Conservation (phyloP, 2,888 invertebrate genomes). For the Metacarcinus magister region DNA sequence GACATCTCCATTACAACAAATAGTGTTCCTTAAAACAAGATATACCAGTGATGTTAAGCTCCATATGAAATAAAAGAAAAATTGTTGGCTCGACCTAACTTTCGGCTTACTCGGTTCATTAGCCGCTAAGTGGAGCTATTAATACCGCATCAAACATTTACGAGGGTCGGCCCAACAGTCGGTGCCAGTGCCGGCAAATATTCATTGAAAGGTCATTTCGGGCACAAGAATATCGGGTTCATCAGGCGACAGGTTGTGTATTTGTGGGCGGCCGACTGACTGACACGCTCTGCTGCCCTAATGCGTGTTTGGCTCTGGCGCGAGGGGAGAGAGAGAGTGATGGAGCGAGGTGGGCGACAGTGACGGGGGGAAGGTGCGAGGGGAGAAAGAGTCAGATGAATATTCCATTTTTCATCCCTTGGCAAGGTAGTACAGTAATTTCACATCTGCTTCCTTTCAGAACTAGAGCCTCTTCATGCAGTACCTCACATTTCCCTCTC, state of each 20-base stretch:
- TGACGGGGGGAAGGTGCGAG: background rate
- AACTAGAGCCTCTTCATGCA: background rate
- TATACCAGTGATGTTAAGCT: background rate
- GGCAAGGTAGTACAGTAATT: background rate
- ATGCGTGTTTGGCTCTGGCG: conserved; percentile 51
- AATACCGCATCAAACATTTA: conserved; percentile 31
- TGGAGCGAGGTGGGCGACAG: background rate
- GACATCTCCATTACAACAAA: background rate
- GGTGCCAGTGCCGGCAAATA: background rate
- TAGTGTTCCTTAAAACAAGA: background rate
- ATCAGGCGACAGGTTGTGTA: conserved; percentile 29
- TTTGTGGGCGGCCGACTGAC: conserved; percentile 42
- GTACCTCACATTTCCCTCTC: background rate
- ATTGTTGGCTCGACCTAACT: background rate
- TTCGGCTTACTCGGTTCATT: background rate
- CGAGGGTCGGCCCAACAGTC: background rate
- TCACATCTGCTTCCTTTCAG: background rate
- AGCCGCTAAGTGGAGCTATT: conserved; percentile 42
- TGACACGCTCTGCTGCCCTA: conserved; percentile 10
- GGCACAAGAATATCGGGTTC: conserved; percentile 47
- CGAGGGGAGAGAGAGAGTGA: conserved; percentile 49
- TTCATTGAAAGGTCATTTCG: conserved; percentile 9
- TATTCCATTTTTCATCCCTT: background rate
- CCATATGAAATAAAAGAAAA: conserved; percentile 38
- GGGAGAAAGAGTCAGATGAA: conserved; percentile 31